These are phyloP conservation scores for Scolopax mira DNA, from an alignment of 2,113 vertebrate genomes.

Conservation along the genomic window DNA sequence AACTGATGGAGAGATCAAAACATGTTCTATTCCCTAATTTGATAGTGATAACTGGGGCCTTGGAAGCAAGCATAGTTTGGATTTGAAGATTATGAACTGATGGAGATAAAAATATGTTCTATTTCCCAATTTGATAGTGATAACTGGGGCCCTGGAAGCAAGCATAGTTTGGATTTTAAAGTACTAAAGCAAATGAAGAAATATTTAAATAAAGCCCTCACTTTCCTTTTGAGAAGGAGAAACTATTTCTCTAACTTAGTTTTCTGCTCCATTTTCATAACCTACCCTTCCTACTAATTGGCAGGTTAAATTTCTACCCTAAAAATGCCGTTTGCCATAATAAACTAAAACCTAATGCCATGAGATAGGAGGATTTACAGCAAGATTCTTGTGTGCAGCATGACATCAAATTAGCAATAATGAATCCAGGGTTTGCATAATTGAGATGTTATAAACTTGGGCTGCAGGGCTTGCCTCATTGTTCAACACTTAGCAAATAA, in stretches of 20 bases:
- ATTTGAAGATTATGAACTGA: neutral
- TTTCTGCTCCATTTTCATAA: neutral
- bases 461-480: neutral
- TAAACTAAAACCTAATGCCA: neutral
- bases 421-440: neutral
- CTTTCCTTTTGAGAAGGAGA: fast-evolving
- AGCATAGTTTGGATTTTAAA: neutral
- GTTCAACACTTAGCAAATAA: constrained; percentile 21
- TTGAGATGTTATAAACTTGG: neutral
- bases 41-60: neutral
- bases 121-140: fast-evolving
- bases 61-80: neutral
- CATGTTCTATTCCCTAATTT: fast-evolving
- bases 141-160: neutral
- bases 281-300: neutral
- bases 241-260: neutral
- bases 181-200: neutral
- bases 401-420: constrained; percentile 5
- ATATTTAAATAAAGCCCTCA: neutral
- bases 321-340: neutral
- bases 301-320: neutral
- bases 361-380: neutral
- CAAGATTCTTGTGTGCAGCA: neutral
- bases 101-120: neutral
- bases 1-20: neutral